Evolutionary conservation across 2,797 vertebrate species (phyloP).

Genomic region (Eremophila alpestris): DNA sequence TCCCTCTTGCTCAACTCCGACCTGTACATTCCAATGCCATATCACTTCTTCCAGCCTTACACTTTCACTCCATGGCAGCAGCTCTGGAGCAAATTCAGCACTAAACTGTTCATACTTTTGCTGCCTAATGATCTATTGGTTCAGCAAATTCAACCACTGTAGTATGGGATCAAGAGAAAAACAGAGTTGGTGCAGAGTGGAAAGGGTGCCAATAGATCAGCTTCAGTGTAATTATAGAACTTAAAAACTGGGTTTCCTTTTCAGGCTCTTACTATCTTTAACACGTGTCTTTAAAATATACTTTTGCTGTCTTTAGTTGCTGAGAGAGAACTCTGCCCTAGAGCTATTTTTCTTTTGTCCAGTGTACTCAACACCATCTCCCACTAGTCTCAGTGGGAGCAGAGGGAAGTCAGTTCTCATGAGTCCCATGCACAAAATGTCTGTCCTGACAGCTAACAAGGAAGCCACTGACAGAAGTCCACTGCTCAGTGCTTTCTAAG

Average conservation of each 20-base stretch:
- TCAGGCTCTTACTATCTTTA: not conserved
- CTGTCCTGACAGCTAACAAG: not conserved
- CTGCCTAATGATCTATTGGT: not conserved
- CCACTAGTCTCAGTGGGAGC: not conserved
- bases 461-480: not conserved
- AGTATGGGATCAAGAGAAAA: not conserved
- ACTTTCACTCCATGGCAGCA: not conserved
- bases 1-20: not conserved
- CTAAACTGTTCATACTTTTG: not conserved
- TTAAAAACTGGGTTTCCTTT: not conserved
- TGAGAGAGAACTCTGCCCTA: not conserved
- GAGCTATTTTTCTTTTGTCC: not conserved
- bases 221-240: not conserved
- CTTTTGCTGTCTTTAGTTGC: not conserved
- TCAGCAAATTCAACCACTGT: not conserved
- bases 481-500: not conserved
- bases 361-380: not conserved
- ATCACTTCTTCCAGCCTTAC: not conserved
- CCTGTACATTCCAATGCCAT: accelerated
- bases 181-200: not conserved
- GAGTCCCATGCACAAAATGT: not conserved
- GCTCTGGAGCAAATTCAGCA: not conserved
- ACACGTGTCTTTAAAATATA: not conserved
- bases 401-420: not conserved
- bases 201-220: not conserved